These are phyloP conservation scores for Melinopterus prodromus DNA, from an alignment of 2,888 invertebrate species.

Conservation along the genomic window DNA sequence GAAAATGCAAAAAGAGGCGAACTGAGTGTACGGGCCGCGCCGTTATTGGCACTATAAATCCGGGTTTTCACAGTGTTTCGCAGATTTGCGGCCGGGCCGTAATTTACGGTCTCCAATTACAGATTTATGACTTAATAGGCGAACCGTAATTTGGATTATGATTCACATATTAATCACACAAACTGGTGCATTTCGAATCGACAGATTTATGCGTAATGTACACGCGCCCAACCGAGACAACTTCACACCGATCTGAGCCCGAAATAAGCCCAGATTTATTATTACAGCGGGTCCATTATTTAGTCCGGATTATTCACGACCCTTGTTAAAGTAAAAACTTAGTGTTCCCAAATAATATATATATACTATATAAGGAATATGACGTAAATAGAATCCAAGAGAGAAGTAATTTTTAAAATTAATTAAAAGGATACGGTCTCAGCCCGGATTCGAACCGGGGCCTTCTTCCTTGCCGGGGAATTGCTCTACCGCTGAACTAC, in stretches of 20 bases:
- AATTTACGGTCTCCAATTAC: conserved; percentile 32
- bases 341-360: too few relatives aligned
- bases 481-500: too few relatives aligned
- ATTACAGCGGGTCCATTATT: neutral
- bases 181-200: conserved; percentile 26
- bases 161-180: conserved; percentile 31
- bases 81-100: conserved; percentile 21
- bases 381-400: too few relatives aligned
- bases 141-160: conserved; percentile 32
- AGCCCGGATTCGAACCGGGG: too few relatives aligned
- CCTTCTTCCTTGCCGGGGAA: too few relatives aligned
- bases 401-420: too few relatives aligned
- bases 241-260: neutral
- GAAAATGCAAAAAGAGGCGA: neutral
- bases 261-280: neutral
- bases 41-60: conserved; percentile 32
- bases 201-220: conserved; percentile 4
- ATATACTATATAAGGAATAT: too few relatives aligned
- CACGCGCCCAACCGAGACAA: neutral
- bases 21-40: neutral
- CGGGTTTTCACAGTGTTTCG: conserved; percentile 29
- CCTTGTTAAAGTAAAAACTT: neutral
- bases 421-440: too few relatives aligned
- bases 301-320: neutral
- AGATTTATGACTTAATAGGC: conserved; percentile 36